Evolutionary conservation across 2,113 vertebrate genomes (phyloP), one percentile per base, ranked within the genome.

Genomic region (Puma concolor): DNA sequence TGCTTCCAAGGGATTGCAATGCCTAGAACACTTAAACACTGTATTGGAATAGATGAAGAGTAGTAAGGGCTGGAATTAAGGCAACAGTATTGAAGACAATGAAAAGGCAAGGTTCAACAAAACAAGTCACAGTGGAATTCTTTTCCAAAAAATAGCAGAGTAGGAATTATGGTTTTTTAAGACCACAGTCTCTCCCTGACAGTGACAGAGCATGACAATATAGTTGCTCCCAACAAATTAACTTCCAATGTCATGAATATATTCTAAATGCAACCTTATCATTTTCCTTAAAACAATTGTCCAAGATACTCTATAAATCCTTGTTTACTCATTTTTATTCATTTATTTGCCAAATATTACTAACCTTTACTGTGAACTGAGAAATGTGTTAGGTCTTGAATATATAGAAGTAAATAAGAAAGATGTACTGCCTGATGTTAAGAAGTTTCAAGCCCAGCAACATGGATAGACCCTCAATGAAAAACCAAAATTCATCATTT

Each of bases 261-360:
- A 52, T 91, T 96, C 41, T 83, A 67, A 95, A 92, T 66, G 16
- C 17, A 81, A 83, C 44, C 76, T 96, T 52, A 76, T 77, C 64
- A 88, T 88, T 89, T 85, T 86, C 52, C 25, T 44, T 21, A 82
- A 94, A 93, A 86, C 10, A 82, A 44, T 31, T 86, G 60, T 77
- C 36, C 12, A 88, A 93, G 38, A 69, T 71, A 77, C 13, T 95
- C 5, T 67, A 50, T 60, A 91, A 72, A 60, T 82, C 9, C 12
- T 93, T 64, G 95, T 72, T 60, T 90, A 60, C 84, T 90, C 23
- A 95, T 48, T 77, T 94, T 91, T 38, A 90, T 81, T 95, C 29
- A 77, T 50, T 71, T 96, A 31, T 25, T 91, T 93, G 77, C 25
- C 11, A 92, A 84, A 91, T 86, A 76, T 76, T 80, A 92, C 63